Evolutionary conservation across 2,113 vertebrate species (phyloP).

Genomic region (Lophotis ruficrista): DNA sequence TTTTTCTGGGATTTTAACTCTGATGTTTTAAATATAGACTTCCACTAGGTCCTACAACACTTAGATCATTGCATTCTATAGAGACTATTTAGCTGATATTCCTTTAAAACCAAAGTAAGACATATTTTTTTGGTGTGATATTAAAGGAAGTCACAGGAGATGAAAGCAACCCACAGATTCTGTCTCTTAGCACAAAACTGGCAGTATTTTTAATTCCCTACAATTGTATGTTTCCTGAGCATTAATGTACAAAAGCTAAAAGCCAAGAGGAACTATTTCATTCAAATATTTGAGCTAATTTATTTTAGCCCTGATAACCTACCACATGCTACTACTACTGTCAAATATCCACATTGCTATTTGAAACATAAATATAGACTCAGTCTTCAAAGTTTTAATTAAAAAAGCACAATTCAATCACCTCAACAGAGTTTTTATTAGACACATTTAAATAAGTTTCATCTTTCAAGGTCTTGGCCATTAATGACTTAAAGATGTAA

Average conservation of each 20-base stretch:
- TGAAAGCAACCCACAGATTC: background rate
- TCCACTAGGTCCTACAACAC: background rate
- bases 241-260: background rate
- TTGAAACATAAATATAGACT: background rate
- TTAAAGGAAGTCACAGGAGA: background rate
- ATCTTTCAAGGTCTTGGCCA: background rate
- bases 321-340: background rate
- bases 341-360: background rate
- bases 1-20: constrained; percentile 28
- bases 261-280: background rate
- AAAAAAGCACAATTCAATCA: background rate
- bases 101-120: constrained; percentile 2
- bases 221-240: background rate
- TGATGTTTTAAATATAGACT: background rate
- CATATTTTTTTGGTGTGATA: background rate
- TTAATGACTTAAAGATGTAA: background rate
- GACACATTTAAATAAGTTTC: background rate
- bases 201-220: background rate
- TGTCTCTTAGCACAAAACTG: background rate
- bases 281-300: constrained; percentile 11
- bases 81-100: background rate
- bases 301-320: background rate
- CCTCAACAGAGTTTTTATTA: background rate
- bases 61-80: background rate
- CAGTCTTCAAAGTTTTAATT: background rate